Percentiles rank a stretch among this genome's conserved stretches.
Conservation (phyloP, 30 jellyfish, hydroid and myxozoan genomes). For the Aurelia aurita region DNA sequence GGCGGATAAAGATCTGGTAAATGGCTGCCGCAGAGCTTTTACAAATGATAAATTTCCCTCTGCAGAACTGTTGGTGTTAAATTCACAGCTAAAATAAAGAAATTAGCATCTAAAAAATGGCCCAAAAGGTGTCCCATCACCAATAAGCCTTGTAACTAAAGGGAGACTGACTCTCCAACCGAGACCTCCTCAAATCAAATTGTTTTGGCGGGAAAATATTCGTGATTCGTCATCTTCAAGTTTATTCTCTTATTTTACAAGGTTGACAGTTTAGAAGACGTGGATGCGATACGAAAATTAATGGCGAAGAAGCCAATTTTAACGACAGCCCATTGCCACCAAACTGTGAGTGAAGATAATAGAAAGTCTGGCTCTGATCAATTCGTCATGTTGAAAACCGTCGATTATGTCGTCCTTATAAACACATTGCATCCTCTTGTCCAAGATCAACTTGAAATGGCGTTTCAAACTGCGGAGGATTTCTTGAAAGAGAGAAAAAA, state of each 20-base stretch:
- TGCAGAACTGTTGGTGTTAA: too few species aligned
- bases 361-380: conserved; percentile 25
- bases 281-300: conserved; percentile 47
- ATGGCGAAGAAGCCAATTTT: conserved; percentile 65
- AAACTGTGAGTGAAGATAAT: conserved; percentile 24
- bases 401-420: conserved; percentile 68
- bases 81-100: too few species aligned
- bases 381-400: conserved; percentile 34
- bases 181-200: too few species aligned
- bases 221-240: too few species aligned
- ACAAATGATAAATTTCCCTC: too few species aligned
- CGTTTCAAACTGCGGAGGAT: conserved; percentile 77
- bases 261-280: conserved; percentile 56
- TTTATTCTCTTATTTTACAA: background rate
- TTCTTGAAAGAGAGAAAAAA: conserved; percentile 64
- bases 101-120: too few species aligned
- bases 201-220: too few species aligned
- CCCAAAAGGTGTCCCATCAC: too few species aligned
- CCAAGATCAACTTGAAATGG: conserved; percentile 56
- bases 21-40: too few species aligned
- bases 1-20: too few species aligned
- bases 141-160: too few species aligned
- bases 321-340: conserved; percentile 80
- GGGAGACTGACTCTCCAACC: too few species aligned
- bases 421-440: conserved; percentile 81